Evolutionary conservation across 2,797 vertebrate species (phyloP), one percentile per base, ranked within the genome.

Genomic region (Sitta carolinensis): DNA sequence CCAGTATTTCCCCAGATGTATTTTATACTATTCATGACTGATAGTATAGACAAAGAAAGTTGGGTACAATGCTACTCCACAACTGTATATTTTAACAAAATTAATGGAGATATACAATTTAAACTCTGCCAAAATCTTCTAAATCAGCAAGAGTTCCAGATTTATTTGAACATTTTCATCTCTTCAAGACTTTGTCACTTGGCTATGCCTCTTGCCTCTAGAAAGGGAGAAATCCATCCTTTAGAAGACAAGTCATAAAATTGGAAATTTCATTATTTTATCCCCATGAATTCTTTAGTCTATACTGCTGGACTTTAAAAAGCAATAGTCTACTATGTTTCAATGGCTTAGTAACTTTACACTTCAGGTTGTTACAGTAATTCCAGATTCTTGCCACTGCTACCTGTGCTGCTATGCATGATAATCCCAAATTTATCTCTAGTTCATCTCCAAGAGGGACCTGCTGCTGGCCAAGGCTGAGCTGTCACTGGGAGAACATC

Each of bases 181-280:
- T 34, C 26, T 45, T 81, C 20, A 11, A 62, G 36, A 54, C 15
- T 84, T 59, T 38, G 48, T 50, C 20, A 26, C 26, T 59, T 63
- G 18, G 67, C 26, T 45, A 10, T 4, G 6, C 7, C 18, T 43
- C 36, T 85, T 81, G 20, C 51, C 42, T 69, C 38, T 34, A 40
- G 32, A 78, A 90, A 59, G 11, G 3, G 16, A 48, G 5, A 38
- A 82, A 77, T 34, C 19, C 0, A 0, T 58, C 45, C 36, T 51
- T 63, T 20, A 52, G 19, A 77, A 78, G 81, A 63, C 5, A 77
- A 84, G 14, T 10, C 23, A 50, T 52, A 48, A 67, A 74, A 43
- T 15, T 23, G 59, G 36, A 51, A 59, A 45, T 63, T 51, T 45
- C 30, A 48, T 16, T 52, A 43, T 69, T 82, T 89, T 45, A 57